Conservation (phyloP, 2,797 vertebrate genomes). For the Alfaro cultratus region DNA sequence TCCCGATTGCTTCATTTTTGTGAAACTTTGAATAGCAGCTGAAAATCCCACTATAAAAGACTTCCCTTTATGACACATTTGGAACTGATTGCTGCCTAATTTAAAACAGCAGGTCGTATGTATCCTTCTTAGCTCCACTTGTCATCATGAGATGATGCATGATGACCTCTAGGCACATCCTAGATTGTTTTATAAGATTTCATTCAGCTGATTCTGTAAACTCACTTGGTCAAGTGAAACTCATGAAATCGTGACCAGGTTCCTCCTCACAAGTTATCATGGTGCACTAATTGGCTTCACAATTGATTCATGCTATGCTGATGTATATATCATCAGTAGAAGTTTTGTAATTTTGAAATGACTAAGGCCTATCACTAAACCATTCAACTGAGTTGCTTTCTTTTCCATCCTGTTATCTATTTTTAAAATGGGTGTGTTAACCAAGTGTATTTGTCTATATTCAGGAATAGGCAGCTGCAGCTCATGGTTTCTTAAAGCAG, state of each 20-base stretch:
- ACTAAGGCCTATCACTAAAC: not conserved
- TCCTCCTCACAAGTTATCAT: slow-evolving; percentile 17
- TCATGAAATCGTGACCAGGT: slow-evolving; percentile 12
- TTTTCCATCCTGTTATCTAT: not conserved
- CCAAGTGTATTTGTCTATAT: slow-evolving; percentile 12
- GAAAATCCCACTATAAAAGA: slow-evolving; percentile 53
- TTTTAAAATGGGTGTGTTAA: slow-evolving; percentile 2
- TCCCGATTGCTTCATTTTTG: slow-evolving; percentile 52
- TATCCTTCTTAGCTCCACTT: not conserved
- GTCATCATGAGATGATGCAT: slow-evolving; percentile 47
- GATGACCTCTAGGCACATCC: slow-evolving; percentile 56
- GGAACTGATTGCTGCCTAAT: slow-evolving; percentile 15
- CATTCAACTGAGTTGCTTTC: not conserved
- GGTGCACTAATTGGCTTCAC: not conserved
- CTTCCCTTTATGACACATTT: slow-evolving; percentile 52
- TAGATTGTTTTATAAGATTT: slow-evolving; percentile 52
- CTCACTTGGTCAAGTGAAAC: not conserved
- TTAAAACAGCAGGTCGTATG: slow-evolving; percentile 14
- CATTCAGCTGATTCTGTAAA: slow-evolving; percentile 10
- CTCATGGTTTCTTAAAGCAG: not conserved
- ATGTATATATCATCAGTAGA: not conserved
- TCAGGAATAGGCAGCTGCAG: not conserved
- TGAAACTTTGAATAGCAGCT: slow-evolving; percentile 37
- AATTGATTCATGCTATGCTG: not conserved
- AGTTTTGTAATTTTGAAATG: not conserved